A percentile compares a stretch with the other conserved stretches of the same genome.
Conservation (phyloP, 2,888 invertebrate genomes). For the Heliconius ethilla region DNA sequence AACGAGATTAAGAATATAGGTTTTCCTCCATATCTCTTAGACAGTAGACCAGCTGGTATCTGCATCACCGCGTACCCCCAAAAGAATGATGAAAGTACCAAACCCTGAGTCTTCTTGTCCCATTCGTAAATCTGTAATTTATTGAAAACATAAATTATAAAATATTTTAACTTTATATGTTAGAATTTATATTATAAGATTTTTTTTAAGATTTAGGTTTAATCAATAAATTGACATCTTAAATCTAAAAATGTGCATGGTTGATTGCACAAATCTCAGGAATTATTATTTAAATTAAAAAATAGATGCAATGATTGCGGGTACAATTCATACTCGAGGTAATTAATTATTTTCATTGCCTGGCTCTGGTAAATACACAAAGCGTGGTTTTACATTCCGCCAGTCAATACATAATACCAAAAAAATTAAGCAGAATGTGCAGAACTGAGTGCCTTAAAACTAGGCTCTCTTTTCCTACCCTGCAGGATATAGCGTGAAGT, state of each 20-base stretch:
- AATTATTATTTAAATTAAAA: no score
- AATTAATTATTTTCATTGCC: not conserved
- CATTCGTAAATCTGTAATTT: conserved; percentile 77
- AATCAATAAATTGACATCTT: no score
- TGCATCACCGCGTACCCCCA: conserved; percentile 90
- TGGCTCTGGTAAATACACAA: no score
- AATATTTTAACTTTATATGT: not conserved
- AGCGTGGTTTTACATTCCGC: not conserved
- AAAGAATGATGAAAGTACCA: conserved; percentile 89
- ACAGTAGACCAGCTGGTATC: conserved; percentile 86
- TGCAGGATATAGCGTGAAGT: not conserved
- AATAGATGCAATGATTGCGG: no score
- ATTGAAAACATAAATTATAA: not conserved
- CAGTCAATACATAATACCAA: not conserved
- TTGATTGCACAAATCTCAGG: no score
- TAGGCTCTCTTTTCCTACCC: not conserved
- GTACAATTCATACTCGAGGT: not conserved
- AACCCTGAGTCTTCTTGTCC: conserved; percentile 80
- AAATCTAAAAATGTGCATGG: no score
- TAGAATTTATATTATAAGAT: not conserved
- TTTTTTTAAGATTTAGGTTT: no score
- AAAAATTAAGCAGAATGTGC: not conserved
- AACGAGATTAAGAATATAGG: conserved; percentile 82
- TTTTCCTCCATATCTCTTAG: conserved; percentile 90
- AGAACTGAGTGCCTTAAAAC: not conserved